Percentiles rank a stretch among this genome's conserved stretches.
Conservation (phyloP, 2,797 vertebrate species). For the Falco cherrug region DNA sequence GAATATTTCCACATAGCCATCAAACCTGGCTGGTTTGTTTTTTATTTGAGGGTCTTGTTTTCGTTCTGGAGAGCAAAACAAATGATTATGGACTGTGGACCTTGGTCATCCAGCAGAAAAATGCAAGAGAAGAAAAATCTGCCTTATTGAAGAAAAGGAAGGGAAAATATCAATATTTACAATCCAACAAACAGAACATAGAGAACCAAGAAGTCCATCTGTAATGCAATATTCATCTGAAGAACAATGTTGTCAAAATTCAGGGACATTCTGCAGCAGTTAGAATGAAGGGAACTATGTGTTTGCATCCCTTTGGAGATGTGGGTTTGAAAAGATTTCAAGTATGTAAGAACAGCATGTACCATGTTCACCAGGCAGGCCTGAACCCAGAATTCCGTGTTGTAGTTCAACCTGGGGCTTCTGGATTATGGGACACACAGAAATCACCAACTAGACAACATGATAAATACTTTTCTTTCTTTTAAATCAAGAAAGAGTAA, state of each 20-base stretch:
- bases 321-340: constrained; percentile 44
- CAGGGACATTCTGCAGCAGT: neutral
- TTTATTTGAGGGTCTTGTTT: neutral
- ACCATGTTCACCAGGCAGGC: neutral
- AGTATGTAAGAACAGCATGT: neutral
- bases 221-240: neutral
- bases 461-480: neutral
- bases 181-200: neutral
- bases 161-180: neutral
- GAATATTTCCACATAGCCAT: neutral
- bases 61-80: neutral
- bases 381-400: neutral
- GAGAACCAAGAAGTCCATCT: neutral
- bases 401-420: constrained; percentile 4
- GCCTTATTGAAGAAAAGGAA: neutral
- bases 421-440: neutral
- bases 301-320: constrained; percentile 5
- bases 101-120: neutral
- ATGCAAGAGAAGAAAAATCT: neutral
- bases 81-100: neutral
- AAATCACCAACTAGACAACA: neutral
- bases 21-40: neutral
- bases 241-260: constrained; percentile 5
- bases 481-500: neutral
- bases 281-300: neutral